A percentile compares a stretch with the other conserved stretches of the same genome.
Conservation (phyloP, 1,140 invertebrate species). For the Neotoxoptera formosana region DNA sequence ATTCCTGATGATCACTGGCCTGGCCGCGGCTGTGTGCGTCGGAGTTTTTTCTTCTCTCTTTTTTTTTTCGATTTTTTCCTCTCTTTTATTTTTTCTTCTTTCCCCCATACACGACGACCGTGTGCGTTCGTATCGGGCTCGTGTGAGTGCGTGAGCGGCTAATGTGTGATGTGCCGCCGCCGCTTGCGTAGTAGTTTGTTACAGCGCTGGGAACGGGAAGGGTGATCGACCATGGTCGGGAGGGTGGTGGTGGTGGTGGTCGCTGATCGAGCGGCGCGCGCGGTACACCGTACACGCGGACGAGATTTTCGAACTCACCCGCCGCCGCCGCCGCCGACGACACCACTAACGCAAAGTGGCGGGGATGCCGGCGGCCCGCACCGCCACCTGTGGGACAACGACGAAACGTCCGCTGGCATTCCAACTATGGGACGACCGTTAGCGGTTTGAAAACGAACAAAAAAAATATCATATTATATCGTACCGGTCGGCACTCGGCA, state of each 20-base stretch:
- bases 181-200: not conserved
- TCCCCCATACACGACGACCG: not conserved
- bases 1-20: constrained; percentile 31
- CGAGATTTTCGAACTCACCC: constrained; percentile 29
- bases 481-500: not conserved
- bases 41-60: not conserved
- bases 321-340: no score
- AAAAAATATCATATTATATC: not conserved
- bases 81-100: not conserved
- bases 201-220: not conserved
- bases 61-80: not conserved
- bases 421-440: constrained; percentile 25
- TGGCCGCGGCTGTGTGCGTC: constrained; percentile 6
- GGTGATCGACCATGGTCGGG: not conserved
- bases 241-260: not conserved
- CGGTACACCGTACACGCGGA: constrained; percentile 24
- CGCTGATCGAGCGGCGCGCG: not conserved
- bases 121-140: not conserved
- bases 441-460: not conserved
- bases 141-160: not conserved
- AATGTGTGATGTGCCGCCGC: not conserved
- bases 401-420: constrained; percentile 31
- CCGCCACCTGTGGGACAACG: constrained; percentile 45
- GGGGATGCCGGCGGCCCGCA: not conserved
- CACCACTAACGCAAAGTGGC: no score